These are phyloP conservation scores for Mastigias papua DNA, from an alignment of 30 jellyfish, hydroid and myxozoan genomes.

Conservation along the genomic window DNA sequence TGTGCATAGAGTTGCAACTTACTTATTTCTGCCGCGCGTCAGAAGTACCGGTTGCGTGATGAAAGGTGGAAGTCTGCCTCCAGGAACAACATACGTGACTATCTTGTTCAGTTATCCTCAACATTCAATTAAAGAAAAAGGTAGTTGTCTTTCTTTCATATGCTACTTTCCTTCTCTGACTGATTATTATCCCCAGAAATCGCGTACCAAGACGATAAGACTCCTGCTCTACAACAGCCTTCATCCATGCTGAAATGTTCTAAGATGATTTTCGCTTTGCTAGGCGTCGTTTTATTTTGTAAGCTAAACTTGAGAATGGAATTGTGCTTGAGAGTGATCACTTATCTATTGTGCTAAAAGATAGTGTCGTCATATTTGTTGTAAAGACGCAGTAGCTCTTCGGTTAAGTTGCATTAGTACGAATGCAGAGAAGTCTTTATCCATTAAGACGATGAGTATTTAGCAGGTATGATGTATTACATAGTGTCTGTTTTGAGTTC, in stretches of 20 bases:
- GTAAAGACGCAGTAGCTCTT: not conserved
- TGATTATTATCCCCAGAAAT: not conserved
- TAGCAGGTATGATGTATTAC: too few relatives aligned
- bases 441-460: too few relatives aligned
- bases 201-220: not conserved
- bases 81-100: slow-evolving; percentile 56
- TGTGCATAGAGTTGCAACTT: too few relatives aligned
- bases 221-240: not conserved
- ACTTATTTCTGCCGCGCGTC: not conserved
- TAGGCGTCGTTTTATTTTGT: not conserved
- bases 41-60: not conserved
- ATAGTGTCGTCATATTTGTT: not conserved
- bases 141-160: not conserved
- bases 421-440: too few relatives aligned
- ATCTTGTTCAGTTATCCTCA: slow-evolving; percentile 61
- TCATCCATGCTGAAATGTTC: not conserved
- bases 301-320: too few relatives aligned
- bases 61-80: slow-evolving; percentile 57
- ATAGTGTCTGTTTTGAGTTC: too few relatives aligned
- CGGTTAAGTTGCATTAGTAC: too few relatives aligned
- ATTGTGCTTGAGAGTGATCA: not conserved
- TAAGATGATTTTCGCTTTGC: not conserved
- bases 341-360: not conserved
- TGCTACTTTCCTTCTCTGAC: not conserved
- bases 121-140: slow-evolving; percentile 49